These are phyloP conservation scores for Lasioglossum figueresi DNA, from an alignment of 2,888 invertebrate genomes.

Conservation along the genomic window DNA sequence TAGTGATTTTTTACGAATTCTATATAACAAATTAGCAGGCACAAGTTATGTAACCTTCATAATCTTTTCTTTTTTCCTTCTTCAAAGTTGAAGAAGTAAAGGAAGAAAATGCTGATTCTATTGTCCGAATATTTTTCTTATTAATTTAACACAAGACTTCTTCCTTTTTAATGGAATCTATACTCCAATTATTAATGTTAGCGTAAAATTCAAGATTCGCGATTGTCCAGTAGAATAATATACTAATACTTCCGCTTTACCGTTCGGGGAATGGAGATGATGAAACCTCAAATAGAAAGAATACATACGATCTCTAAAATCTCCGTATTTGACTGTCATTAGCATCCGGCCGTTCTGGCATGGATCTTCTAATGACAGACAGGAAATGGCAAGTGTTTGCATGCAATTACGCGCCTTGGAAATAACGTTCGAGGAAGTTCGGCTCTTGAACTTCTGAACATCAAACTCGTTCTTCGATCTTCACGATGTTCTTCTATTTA, in stretches of 20 bases:
- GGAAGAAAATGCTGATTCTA: not conserved
- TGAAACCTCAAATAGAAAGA: conserved; percentile 27
- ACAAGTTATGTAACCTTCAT: no score
- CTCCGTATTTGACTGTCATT: conserved; percentile 35
- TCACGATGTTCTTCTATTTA: not conserved
- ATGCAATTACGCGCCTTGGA: conserved; percentile 29
- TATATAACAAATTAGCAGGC: no score
- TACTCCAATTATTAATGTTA: not conserved
- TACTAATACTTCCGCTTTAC: not conserved
- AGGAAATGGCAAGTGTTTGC: conserved; percentile 29
- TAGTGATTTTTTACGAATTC: no score
- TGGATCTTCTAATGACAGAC: conserved; percentile 25
- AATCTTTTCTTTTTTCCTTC: not conserved
- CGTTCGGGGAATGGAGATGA: not conserved
- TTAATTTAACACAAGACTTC: no score
- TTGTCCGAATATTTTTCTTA: not conserved
- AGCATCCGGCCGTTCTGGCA: conserved; percentile 17
- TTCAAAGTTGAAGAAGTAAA: no score
- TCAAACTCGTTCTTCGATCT: conserved; percentile 9
- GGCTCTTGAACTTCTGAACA: not conserved
- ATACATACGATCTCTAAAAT: conserved; percentile 22
- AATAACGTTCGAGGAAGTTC: not conserved
- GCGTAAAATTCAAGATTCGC: not conserved
- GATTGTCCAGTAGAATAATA: not conserved
- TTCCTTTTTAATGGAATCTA: not conserved